Percentiles rank a stretch among this genome's conserved stretches.
These are phyloP conservation scores for Agrenia bidenticulata DNA, from an alignment of 2,888 invertebrate genomes.

Conservation along the genomic window DNA sequence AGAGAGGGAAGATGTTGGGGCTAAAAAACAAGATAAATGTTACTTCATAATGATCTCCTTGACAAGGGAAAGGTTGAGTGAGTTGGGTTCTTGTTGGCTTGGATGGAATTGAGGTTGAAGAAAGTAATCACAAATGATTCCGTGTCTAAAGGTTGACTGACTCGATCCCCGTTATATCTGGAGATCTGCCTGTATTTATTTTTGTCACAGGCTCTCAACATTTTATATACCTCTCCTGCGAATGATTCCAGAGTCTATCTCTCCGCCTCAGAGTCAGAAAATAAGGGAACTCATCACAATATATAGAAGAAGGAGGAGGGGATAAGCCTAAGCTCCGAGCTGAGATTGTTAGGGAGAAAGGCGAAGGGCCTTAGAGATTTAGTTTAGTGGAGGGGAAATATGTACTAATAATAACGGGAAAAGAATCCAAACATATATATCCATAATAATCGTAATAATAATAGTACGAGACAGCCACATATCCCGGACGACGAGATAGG, in stretches of 20 bases:
- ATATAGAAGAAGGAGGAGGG: too few species aligned
- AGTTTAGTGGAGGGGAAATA: constrained; percentile 10
- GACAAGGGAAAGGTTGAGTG: constrained; percentile 6
- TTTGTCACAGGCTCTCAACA: too few species aligned
- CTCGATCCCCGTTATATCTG: neutral
- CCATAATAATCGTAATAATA: constrained; percentile 20
- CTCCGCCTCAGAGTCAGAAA: too few species aligned
- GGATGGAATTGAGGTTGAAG: neutral
- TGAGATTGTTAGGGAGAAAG: constrained; percentile 13
- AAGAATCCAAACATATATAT: constrained; percentile 19
- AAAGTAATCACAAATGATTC: constrained; percentile 10
- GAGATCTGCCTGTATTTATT: too few species aligned
- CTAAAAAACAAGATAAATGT: too few species aligned
- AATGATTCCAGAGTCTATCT: too few species aligned
- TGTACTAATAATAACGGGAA: constrained; percentile 19
- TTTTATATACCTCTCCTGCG: too few species aligned
- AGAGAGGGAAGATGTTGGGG: too few species aligned
- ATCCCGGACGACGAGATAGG: too few species aligned
- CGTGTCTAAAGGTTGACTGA: neutral
- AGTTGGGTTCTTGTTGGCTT: neutral
- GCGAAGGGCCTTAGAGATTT: constrained; percentile 10
- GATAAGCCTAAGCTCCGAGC: too few species aligned
- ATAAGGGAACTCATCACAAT: too few species aligned
- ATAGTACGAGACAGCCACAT: neutral
- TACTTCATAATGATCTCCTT: constrained; percentile 2